Evolutionary conservation across 30 jellyfish, hydroid and myxozoan genomes (phyloP), one percentile per base, ranked within the genome.

Genomic region (Aurelia aurita): DNA sequence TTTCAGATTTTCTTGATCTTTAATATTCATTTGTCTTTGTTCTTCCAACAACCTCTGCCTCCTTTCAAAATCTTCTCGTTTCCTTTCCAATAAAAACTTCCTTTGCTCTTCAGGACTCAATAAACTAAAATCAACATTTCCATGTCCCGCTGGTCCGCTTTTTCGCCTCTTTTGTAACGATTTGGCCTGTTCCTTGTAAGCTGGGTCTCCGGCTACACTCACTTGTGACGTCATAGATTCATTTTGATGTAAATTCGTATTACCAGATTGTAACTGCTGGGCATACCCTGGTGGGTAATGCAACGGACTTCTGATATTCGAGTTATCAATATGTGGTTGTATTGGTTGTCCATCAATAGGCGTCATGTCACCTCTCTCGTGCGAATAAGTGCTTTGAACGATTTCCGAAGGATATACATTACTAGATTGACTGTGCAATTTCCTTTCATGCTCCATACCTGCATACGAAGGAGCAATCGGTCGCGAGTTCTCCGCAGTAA

Each of bases 21-120:
- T 74, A n/a, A 85, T 18, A 8, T 28, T 68, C 87, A 57, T 66
- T 46, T 72, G 83, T 60, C 87, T 69, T 59, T 79, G 96, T 39
- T 86, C 92, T 60, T 91, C 98, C 65, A 85, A 90, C 5, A 75
- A 70, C 63, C 91, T 59, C 35, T 80, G 63, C 46, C 88, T 54
- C 35, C 96, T 78, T 32, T 91, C 98, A 29, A 85, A 65, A 58
- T 91, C 98, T 71, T 81, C 86, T 46, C 74, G 72, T 43, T 82
- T 76, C 57, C 93, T 78, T 86, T 87, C 96, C n/a, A 74, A 74
- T 10, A 77, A 62, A 27, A 87, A 74, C 44, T 62, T 87, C 74
- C 62, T 26, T 63, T 87, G 86, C 64, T 87, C 96, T 87, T 87
- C 96, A 1, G 89, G 90, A 55, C 62, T 77, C 74, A 83, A 22